Evolutionary conservation across 2,888 invertebrate species (phyloP), one percentile per base, ranked within the genome.

Genomic region (Phlogophora meticulosa): DNA sequence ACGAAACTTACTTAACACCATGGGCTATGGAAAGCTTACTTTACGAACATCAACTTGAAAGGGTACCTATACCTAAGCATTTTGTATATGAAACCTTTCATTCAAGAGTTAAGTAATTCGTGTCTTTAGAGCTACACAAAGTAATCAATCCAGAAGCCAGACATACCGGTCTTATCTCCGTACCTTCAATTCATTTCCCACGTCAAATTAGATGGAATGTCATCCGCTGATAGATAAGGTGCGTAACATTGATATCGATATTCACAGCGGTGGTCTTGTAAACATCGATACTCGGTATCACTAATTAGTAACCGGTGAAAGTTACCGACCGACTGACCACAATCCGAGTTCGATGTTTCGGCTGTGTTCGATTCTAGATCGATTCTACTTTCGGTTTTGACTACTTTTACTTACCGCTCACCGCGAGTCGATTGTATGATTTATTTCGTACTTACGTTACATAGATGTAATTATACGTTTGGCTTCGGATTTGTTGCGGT

Each of bases 371-470:
- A 94, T 94, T 95, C 93, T 93, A 94, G 94, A 94, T 94, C 92
- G 92, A 94, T 92, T 92, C 93, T 92, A 95, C 95, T 95, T 95
- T 95, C 95, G 95, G 94, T 95, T 95, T 94, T 95, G 94, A 92
- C 93, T 94, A 92, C 94, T 94, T 93, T 93, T 93, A 90, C 93
- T 91, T 88, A 88, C 90, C 91, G 84, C 87, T 93, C 93, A 89
- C 92, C 88, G 81, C 72, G 72, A 81, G 84, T 87, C 87, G 86
- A 86, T 88, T 87, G 85, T 85, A 86, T 89, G 91, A 93, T 93
- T 93, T 92, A 93, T 92, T 87, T 88, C 72, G 61, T 75, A 78
- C 76, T 75, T 67, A 69, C 61, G 73, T 76, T 81, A 78, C 73
- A 81, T 83, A 73, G 69, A 68, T 69, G 71, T 81, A 80, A 82